phyloP scores from a whole-genome alignment of 2,797 vertebrate species.

The Tauraco hartlaubi region DNA sequence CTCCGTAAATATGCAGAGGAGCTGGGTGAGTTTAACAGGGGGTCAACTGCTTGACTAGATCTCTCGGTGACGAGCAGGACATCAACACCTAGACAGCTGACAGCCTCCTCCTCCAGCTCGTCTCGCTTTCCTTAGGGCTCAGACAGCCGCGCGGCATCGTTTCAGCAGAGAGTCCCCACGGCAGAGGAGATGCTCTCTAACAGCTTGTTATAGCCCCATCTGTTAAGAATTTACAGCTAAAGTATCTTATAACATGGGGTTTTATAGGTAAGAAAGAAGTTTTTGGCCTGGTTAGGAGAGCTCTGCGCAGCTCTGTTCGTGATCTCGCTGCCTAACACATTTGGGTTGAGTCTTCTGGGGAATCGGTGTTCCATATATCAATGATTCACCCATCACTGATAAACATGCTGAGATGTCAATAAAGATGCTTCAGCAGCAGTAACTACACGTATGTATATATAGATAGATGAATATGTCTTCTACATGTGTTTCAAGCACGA shows the following conservation, averaged over 20 bases:
- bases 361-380: not conserved
- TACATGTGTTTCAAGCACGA: not conserved
- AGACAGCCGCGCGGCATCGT: not conserved
- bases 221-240: constrained; percentile 36
- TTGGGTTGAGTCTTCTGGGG: not conserved
- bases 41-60: not conserved
- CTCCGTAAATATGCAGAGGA: not conserved
- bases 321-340: not conserved
- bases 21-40: not conserved
- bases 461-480: not conserved
- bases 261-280: not conserved
- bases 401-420: not conserved
- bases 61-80: not conserved
- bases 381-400: constrained; percentile 9
- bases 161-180: not conserved
- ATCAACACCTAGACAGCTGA: constrained; percentile 21
- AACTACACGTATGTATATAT: not conserved
- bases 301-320: not conserved
- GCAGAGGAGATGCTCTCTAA: constrained; percentile 44
- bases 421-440: not conserved
- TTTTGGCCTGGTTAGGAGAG: not conserved
- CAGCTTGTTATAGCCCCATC: constrained; percentile 55
- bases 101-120: constrained; percentile 20
- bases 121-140: not conserved
- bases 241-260: not conserved